These are phyloP conservation scores for Ispidina picta DNA, from an alignment of 2,797 vertebrate species.

Conservation along the genomic window DNA sequence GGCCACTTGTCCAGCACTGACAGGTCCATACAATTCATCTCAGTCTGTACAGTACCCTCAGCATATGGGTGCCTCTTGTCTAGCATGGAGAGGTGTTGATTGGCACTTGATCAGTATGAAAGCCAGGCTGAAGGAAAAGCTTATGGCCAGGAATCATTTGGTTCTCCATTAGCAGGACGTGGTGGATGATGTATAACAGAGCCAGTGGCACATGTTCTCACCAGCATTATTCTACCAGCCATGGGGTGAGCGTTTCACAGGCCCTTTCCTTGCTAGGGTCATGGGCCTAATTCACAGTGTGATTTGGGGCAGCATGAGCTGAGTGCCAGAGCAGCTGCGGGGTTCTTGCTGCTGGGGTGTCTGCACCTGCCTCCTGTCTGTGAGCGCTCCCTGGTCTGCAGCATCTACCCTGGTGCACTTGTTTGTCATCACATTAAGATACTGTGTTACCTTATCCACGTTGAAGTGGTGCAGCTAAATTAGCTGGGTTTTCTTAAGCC, in stretches of 20 bases:
- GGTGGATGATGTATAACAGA: fast-evolving
- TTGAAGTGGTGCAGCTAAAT: background rate
- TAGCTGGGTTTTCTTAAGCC: background rate
- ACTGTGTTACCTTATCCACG: background rate
- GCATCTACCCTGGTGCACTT: background rate
- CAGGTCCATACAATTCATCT: background rate
- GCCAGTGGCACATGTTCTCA: fast-evolving
- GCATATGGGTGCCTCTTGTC: background rate
- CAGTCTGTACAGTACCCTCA: background rate
- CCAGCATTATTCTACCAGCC: background rate
- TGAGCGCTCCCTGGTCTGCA: background rate
- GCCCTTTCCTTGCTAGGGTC: background rate
- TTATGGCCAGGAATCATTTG: fast-evolving
- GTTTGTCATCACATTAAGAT: background rate
- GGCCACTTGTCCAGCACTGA: background rate
- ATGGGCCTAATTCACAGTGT: background rate
- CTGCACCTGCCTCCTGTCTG: fast-evolving
- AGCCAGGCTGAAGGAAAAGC: background rate
- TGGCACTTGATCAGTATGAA: fast-evolving
- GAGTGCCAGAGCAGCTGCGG: background rate
- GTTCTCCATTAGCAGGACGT: fast-evolving
- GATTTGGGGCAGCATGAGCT: background rate
- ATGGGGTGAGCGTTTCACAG: fast-evolving
- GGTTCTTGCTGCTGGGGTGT: fast-evolving
- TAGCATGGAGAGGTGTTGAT: background rate